Evolutionary conservation across 2,888 invertebrate genomes (phyloP).

Genomic region (Cybosia mesomella): DNA sequence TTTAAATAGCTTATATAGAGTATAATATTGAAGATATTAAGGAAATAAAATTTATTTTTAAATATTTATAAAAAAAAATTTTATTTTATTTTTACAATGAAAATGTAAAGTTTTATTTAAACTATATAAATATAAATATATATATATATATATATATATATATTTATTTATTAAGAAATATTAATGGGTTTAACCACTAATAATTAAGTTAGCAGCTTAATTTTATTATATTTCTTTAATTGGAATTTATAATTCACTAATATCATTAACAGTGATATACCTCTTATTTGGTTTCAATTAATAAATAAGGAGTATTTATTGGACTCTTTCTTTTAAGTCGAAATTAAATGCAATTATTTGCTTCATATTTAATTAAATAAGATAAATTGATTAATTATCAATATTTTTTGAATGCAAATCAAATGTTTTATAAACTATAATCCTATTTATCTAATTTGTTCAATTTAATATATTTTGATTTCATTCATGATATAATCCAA

Average conservation of each 20-base stretch:
- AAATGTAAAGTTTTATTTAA: constrained; percentile 89
- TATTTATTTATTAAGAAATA: constrained; percentile 86
- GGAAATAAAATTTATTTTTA: constrained; percentile 66
- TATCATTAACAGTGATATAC: constrained; percentile 90
- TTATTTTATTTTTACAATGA: constrained; percentile 88
- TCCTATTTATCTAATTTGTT: constrained; percentile 67
- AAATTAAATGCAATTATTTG: constrained; percentile 83
- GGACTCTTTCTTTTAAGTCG: constrained; percentile 78
- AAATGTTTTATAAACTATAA: constrained; percentile 77
- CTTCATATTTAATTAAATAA: constrained; percentile 84
- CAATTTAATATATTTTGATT: constrained; percentile 79
- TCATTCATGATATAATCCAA: constrained; percentile 77
- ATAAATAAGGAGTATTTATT: constrained; percentile 83
- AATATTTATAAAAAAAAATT: constrained; percentile 69
- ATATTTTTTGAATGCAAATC: constrained; percentile 79
- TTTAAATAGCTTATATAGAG: constrained; percentile 75
- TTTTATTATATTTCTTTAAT: constrained; percentile 86
- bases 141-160: too few species aligned
- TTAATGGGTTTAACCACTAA: constrained; percentile 83
- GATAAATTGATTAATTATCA: constrained; percentile 68
- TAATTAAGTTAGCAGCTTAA: constrained; percentile 89
- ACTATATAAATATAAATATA: constrained; percentile 89
- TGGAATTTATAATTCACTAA: constrained; percentile 83
- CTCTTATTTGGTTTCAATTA: constrained; percentile 88
- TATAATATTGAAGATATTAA: constrained; percentile 78